These are phyloP conservation scores for Stratiolaelaps scimitus DNA, from an alignment of 1,140 invertebrate species.

Conservation along the genomic window DNA sequence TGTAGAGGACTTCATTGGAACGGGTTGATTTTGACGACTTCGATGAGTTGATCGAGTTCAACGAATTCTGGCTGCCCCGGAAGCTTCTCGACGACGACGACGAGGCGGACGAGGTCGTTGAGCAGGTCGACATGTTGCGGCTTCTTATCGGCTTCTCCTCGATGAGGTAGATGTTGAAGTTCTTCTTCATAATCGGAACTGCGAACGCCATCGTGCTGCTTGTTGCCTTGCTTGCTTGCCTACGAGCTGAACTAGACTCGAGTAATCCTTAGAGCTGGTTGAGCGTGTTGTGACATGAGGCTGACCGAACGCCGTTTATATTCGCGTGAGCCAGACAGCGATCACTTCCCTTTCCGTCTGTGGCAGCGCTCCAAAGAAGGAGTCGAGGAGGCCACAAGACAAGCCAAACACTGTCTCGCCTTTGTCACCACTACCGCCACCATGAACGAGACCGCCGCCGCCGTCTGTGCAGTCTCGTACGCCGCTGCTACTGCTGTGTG, in stretches of 20 bases:
- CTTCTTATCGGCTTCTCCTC: neutral
- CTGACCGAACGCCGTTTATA: neutral
- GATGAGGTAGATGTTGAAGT: constrained; percentile 17
- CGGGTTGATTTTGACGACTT: neutral
- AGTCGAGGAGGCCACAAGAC: neutral
- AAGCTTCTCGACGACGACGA: neutral
- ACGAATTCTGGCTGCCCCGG: constrained; percentile 18
- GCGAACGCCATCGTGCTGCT: neutral
- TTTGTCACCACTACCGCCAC: too few relatives aligned
- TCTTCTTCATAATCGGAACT: constrained; percentile 21
- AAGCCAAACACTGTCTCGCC: too few relatives aligned
- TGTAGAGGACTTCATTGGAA: constrained; percentile 8
- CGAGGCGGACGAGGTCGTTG: neutral
- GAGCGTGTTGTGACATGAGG: neutral
- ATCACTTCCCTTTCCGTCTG: neutral
- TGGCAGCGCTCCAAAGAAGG: neutral
- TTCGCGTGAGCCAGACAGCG: constrained; percentile 1
- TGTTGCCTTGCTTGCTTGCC: neutral
- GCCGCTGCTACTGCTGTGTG: too few relatives aligned
- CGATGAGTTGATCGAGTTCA: neutral
- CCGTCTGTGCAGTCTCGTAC: too few relatives aligned
- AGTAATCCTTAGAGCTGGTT: constrained; percentile 9
- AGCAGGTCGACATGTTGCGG: constrained; percentile 8
- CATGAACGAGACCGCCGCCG: too few relatives aligned
- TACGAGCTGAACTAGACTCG: neutral